Base-by-base conservation (phyloP, 2,888 invertebrate genomes). In the Pammene fasciana region DNA sequence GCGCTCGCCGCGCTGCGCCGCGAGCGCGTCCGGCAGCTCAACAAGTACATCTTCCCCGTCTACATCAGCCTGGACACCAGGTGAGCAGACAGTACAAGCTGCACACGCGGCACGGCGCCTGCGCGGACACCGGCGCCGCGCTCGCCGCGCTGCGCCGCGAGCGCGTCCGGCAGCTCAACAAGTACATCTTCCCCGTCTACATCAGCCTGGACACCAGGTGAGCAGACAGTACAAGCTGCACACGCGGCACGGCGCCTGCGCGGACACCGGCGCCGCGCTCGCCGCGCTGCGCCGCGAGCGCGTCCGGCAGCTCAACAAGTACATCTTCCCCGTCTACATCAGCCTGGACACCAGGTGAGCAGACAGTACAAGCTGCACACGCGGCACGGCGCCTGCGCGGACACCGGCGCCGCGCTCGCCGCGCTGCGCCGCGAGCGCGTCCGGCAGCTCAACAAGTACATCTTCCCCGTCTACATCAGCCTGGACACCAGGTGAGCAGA, bases 111-210 rank as follows among this genome's bases (percentile, higher is more conserved):
- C 80, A 86, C 7, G 78, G 79, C 62, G 72, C 72, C 0, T 90
- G 86, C 72, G 83, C 80, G 50, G 89, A 90, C 16, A 84, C 86
- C 67, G 83, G 84, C 0, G 84, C 87, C 48, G 72, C 78, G 0
- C 74, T 86, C 57, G 90, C 90, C 46, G 87, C 89, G 0, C 72
- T 92, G 56, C 77, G 92, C 0, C 77, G 92, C 48, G 86, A 89
- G 0, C 74, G 91, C 60, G 90, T 92, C 82, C 76, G 92, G 55
- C 92, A 92, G 76, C 85, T 92, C 8, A 86, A 83, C 0, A 87
- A 89, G 73, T 91, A 91, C 74, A 92, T 92, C 48, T 92, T 92
- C 75, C 92, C 94, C 6, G 88, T 94, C 59, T 90, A 90, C 73
- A 85, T 92, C 76, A 91, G 84, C 48, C 89, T 89, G 81, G 91